Evolutionary conservation across 2,888 invertebrate genomes (phyloP).

Genomic region (Eurois occulta): DNA sequence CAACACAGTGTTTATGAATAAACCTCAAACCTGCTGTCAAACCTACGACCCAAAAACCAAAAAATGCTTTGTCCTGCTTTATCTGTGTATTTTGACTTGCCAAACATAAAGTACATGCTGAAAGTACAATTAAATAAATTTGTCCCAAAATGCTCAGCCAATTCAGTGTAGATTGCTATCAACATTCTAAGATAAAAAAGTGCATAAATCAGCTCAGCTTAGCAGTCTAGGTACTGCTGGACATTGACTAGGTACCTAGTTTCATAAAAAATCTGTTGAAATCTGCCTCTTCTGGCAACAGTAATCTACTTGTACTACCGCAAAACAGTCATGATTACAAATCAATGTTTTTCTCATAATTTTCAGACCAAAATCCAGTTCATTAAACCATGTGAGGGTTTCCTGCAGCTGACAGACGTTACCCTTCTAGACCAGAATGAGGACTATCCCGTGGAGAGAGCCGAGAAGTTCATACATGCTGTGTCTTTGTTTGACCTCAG

Average conservation of each 20-base stretch:
- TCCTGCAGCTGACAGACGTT: conserved; percentile 91
- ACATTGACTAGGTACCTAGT: background rate
- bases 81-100: background rate
- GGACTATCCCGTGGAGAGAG: conserved; percentile 86
- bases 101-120: background rate
- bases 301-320: background rate
- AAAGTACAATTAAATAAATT: background rate
- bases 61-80: background rate
- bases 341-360: background rate
- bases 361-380: conserved; percentile 91
- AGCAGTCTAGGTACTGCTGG: background rate
- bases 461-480: conserved; percentile 90
- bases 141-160: background rate
- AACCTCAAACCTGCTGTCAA: background rate
- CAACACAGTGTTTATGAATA: background rate
- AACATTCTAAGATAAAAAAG: background rate
- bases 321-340: background rate
- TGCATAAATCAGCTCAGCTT: background rate
- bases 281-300: no score
- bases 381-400: conserved; percentile 93
- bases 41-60: no score
- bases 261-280: background rate
- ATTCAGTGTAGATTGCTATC: background rate
- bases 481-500: conserved; percentile 90
- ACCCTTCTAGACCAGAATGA: conserved; percentile 91